Evolutionary conservation across 2,797 vertebrate genomes (phyloP).

Genomic region (Masticophis lateralis): DNA sequence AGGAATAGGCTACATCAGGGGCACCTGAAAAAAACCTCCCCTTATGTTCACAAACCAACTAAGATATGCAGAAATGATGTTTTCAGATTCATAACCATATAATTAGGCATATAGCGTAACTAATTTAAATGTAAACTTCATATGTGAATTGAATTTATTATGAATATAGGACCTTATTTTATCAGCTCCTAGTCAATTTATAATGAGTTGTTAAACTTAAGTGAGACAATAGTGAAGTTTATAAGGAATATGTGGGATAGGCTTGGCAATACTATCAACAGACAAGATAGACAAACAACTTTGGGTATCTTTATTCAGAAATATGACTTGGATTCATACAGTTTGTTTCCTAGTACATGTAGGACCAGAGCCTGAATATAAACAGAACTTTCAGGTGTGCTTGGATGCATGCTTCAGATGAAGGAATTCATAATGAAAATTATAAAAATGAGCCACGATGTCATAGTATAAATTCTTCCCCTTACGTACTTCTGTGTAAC

Average conservation of each 20-base stretch:
- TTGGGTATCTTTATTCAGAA: not conserved
- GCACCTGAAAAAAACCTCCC: not conserved
- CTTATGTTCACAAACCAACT: not conserved
- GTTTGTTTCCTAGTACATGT: not conserved
- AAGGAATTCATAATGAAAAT: not conserved
- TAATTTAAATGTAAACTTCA: not conserved
- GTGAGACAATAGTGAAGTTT: not conserved
- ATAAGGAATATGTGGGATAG: not conserved
- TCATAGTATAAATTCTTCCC: not conserved
- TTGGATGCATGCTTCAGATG: not conserved
- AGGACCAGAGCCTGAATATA: not conserved
- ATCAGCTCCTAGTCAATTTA: not conserved
- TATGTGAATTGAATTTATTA: not conserved
- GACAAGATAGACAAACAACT: not conserved
- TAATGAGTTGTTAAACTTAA: not conserved
- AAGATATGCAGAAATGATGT: not conserved
- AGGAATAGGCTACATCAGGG: not conserved
- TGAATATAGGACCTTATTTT: not conserved
- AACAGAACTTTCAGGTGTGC: not conserved
- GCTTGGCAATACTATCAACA: not conserved
- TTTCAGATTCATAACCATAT: not conserved
- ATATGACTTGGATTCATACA: not conserved
- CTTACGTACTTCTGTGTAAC: not conserved
- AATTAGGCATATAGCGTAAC: not conserved
- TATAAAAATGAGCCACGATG: not conserved